phyloP scores from a whole-genome alignment of 30 jellyfish, hydroid and myxozoan species.

The Aurelia sp. region DNA sequence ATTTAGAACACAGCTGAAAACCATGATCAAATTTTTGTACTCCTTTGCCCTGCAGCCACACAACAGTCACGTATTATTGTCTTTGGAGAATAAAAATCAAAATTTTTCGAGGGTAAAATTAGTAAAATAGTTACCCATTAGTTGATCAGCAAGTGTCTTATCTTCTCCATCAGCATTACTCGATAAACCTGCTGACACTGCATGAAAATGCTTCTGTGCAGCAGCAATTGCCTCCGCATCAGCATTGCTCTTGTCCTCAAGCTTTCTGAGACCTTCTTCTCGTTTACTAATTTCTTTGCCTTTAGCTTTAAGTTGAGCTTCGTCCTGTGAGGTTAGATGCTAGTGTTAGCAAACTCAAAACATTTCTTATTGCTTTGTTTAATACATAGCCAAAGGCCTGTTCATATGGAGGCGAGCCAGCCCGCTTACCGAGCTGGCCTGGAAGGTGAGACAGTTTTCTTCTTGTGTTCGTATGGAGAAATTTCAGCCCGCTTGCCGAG shows the following conservation, averaged over 20 bases:
- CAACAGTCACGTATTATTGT: no score
- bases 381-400: background rate
- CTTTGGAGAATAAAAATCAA: background rate
- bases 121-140: conserved; percentile 72
- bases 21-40: no score
- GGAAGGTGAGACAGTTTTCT: no score
- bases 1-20: no score
- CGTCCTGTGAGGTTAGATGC: conserved; percentile 48
- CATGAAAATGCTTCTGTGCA: conserved; percentile 95
- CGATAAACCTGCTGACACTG: conserved; percentile 97
- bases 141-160: conserved; percentile 93
- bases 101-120: background rate
- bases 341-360: background rate
- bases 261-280: conserved; percentile 39
- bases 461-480: no score
- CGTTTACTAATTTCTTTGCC: conserved; percentile 56
- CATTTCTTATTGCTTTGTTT: background rate
- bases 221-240: conserved; percentile 84
- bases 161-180: conserved; percentile 95
- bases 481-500: no score
- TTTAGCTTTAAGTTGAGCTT: conserved; percentile 77
- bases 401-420: no score
- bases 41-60: no score
- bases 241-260: conserved; percentile 73
- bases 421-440: no score